Evolutionary conservation across 1,140 invertebrate species (phyloP).

Genomic region (Campoletis sonorensis): DNA sequence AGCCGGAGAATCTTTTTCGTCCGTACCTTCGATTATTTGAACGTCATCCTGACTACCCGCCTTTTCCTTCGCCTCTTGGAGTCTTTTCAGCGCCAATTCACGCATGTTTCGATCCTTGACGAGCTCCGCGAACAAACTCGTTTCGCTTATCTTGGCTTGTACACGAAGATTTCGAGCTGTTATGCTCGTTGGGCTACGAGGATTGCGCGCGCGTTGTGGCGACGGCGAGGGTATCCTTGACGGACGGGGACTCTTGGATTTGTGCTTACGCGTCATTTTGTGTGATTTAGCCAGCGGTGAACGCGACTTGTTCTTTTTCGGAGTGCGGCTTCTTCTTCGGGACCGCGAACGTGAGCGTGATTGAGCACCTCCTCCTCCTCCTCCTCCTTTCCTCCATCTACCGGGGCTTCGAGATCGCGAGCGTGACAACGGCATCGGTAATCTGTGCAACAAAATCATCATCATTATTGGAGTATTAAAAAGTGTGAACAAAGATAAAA

Average conservation of each 20-base stretch:
- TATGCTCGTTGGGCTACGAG: slow-evolving; percentile 73
- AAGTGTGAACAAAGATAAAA: neutral
- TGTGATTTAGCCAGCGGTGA: slow-evolving; percentile 71
- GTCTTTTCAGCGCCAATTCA: slow-evolving; percentile 83
- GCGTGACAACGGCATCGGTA: slow-evolving; percentile 68
- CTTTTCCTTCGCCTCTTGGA: slow-evolving; percentile 78
- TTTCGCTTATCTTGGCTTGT: slow-evolving; percentile 86
- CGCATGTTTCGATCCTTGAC: slow-evolving; percentile 90
- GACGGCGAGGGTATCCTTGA: slow-evolving; percentile 72
- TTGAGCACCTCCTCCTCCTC: slow-evolving; percentile 61
- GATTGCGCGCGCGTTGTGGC: slow-evolving; percentile 63
- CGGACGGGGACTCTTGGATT: slow-evolving; percentile 71
- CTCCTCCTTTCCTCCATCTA: slow-evolving; percentile 67
- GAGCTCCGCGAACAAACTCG: slow-evolving; percentile 91
- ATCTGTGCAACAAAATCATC: slow-evolving; percentile 48
- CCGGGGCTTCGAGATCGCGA: slow-evolving; percentile 71
- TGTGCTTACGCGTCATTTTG: slow-evolving; percentile 70
- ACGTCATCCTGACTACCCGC: slow-evolving; percentile 72
- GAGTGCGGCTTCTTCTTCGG: slow-evolving; percentile 69
- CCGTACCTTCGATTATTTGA: slow-evolving; percentile 72
- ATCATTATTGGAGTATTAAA: neutral
- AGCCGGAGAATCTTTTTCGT: slow-evolving; percentile 67
- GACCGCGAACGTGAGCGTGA: slow-evolving; percentile 72
- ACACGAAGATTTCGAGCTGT: slow-evolving; percentile 78
- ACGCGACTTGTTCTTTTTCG: slow-evolving; percentile 71